A percentile compares a stretch with the other conserved stretches of the same genome.
Conservation (phyloP, 2,888 invertebrate genomes). For the Nephrocerus scutellatus region DNA sequence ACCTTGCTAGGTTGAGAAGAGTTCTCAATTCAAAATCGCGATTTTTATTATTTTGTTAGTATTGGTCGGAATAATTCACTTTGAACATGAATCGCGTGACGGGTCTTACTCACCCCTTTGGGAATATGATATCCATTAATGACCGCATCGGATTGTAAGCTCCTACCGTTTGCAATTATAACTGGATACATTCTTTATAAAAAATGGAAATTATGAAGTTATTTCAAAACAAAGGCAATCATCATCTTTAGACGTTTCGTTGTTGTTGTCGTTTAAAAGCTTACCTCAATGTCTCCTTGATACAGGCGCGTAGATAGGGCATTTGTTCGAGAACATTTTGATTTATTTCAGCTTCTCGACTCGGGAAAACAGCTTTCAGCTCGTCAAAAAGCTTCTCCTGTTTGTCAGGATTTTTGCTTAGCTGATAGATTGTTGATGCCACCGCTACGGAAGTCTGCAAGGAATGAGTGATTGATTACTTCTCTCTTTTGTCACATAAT, state of each 20-base stretch:
- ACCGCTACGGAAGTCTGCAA: slow-evolving; percentile 64
- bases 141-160: slow-evolving; percentile 65
- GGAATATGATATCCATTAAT: slow-evolving; percentile 73
- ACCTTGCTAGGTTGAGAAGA: too few relatives aligned
- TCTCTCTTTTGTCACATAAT: slow-evolving; percentile 4
- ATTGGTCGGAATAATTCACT: too few relatives aligned
- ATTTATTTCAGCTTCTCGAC: slow-evolving; percentile 51
- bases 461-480: slow-evolving; percentile 6
- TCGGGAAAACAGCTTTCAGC: slow-evolving; percentile 53
- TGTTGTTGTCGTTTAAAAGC: slow-evolving; percentile 14
- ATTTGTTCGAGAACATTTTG: slow-evolving; percentile 57
- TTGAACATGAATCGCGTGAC: too few relatives aligned
- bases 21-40: too few relatives aligned
- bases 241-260: slow-evolving; percentile 1
- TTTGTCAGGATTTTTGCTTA: slow-evolving; percentile 63
- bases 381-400: slow-evolving; percentile 61
- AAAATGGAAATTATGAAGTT: slow-evolving; percentile 14
- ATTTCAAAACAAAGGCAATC: neutral
- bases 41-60: too few relatives aligned
- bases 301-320: slow-evolving; percentile 66
- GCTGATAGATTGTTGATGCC: slow-evolving; percentile 66
- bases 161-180: slow-evolving; percentile 71
- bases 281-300: slow-evolving; percentile 70
- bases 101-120: slow-evolving; percentile 61
- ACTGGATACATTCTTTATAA: slow-evolving; percentile 68